Evolutionary conservation across 2,797 vertebrate species (phyloP).

Genomic region (Acanthornis magna): DNA sequence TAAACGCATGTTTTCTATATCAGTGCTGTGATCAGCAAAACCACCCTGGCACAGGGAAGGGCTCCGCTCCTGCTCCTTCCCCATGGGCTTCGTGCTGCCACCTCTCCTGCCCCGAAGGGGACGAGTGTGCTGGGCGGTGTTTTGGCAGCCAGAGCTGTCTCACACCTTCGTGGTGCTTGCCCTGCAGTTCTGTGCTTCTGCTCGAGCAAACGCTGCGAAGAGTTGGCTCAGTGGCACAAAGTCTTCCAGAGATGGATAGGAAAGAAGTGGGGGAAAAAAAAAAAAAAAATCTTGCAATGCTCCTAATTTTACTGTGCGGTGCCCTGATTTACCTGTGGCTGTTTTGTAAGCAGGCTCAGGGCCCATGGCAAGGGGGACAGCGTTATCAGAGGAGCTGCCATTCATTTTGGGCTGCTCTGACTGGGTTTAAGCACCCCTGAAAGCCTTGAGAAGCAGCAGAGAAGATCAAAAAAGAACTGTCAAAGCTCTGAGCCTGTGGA

Average conservation of each 20-base stretch:
- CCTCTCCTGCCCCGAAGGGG: neutral
- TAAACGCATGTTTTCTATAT: rapidly evolving
- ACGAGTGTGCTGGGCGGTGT: rapidly evolving
- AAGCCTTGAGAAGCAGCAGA: neutral
- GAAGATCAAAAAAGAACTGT: slow-evolving; percentile 33
- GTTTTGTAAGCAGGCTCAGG: neutral
- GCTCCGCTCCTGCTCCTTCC: neutral
- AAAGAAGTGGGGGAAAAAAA: neutral
- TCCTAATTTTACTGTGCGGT: neutral
- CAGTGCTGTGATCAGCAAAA: neutral
- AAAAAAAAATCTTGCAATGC: neutral
- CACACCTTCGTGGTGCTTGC: rapidly evolving
- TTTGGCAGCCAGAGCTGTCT: neutral
- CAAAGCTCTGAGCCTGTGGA: slow-evolving; percentile 1
- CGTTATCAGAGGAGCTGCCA: neutral
- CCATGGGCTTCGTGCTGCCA: rapidly evolving
- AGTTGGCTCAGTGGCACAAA: neutral
- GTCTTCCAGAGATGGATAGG: neutral
- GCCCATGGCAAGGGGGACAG: neutral
- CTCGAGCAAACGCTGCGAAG: neutral
- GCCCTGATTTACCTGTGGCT: neutral
- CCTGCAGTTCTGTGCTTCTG: neutral
- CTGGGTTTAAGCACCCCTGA: neutral
- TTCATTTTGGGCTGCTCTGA: neutral
- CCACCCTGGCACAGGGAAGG: neutral